Conservation (phyloP, 2,113 vertebrate species). For the Catharus bicknelli region DNA sequence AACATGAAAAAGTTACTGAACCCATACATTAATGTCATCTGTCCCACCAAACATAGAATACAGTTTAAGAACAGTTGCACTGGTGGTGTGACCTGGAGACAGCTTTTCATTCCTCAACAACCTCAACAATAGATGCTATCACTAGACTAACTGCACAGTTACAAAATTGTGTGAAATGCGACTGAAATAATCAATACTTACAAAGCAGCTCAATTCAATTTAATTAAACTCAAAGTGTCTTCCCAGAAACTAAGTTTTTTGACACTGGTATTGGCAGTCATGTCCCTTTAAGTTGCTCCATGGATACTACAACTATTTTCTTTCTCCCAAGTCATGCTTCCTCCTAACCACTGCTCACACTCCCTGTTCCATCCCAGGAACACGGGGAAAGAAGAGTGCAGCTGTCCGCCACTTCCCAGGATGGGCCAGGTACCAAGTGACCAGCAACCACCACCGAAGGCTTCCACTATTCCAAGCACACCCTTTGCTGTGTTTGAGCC, state of each 20-base stretch:
- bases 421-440: neutral
- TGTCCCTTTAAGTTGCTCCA: neutral
- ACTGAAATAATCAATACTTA: neutral
- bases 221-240: neutral
- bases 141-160: neutral
- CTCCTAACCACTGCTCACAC: neutral
- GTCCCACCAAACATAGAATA: neutral
- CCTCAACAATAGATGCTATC: neutral
- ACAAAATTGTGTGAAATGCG: neutral
- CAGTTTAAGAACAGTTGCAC: neutral
- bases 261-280: neutral
- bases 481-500: neutral
- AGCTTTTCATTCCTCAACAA: neutral
- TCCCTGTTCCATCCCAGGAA: neutral
- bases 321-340: neutral
- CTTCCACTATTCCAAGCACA: neutral
- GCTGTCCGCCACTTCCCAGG: neutral
- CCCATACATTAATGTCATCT: neutral
- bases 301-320: neutral
- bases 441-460: neutral
- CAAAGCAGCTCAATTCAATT: neutral
- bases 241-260: neutral
- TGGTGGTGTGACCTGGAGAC: neutral
- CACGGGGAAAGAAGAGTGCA: accelerated
- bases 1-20: neutral